phyloP scores from a whole-genome alignment of 2,888 invertebrate genomes.

The Belgica antarctica region DNA sequence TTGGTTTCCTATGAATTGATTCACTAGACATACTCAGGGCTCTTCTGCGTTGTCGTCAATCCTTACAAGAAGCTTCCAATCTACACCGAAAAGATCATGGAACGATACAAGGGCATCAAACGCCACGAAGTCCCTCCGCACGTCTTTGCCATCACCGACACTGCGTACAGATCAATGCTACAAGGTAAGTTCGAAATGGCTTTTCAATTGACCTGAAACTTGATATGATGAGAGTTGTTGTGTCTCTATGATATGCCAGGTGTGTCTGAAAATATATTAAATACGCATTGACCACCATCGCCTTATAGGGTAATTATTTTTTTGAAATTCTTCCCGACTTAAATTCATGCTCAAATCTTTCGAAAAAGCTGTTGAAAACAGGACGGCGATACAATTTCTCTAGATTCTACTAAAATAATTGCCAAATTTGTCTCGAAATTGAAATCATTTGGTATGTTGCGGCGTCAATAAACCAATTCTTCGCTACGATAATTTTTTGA shows the following conservation, averaged over 20 bases:
- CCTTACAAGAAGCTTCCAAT: conserved; percentile 99
- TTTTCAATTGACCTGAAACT: not conserved
- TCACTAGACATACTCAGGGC: conserved; percentile 98
- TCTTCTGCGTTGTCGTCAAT: conserved; percentile 99
- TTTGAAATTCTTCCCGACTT: too few species aligned
- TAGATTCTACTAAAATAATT: too few species aligned
- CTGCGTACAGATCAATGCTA: conserved; percentile 98
- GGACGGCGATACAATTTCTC: too few species aligned
- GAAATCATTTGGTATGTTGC: too few species aligned
- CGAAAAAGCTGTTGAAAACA: too few species aligned
- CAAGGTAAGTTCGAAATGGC: conserved; percentile 68
- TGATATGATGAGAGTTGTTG: not conserved
- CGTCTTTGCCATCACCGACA: conserved; percentile 99
- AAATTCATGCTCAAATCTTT: too few species aligned
- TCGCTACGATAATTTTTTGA: not conserved
- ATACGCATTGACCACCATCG: too few species aligned
- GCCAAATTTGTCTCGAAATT: too few species aligned
- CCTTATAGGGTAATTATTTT: too few species aligned
- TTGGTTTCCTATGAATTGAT: conserved; percentile 49
- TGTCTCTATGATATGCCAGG: too few species aligned
- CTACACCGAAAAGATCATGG: conserved; percentile 99
- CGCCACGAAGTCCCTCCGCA: conserved; percentile 99
- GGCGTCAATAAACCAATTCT: too few species aligned
- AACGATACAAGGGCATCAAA: conserved; percentile 99
- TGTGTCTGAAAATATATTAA: too few species aligned